Conservation (phyloP, 2,113 vertebrate species). For the Archilochus colubris region DNA sequence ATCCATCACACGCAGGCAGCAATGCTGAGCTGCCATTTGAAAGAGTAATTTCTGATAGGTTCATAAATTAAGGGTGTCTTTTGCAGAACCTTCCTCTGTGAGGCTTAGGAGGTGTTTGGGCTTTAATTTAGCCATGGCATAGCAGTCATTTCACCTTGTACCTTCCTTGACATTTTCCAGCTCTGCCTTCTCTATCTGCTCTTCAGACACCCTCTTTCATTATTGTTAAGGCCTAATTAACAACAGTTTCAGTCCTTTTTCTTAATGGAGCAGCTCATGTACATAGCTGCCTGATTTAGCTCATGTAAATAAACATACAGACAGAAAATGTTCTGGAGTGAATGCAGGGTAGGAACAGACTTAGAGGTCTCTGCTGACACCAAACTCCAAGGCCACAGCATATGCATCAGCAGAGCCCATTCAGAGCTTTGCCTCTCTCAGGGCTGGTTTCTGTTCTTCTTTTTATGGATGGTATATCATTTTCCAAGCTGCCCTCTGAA, state of each 20-base stretch:
- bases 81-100: neutral
- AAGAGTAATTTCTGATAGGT: neutral
- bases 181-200: neutral
- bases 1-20: neutral
- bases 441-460: neutral
- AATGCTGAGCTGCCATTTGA: neutral
- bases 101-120: neutral
- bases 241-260: neutral
- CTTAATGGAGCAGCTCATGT: neutral
- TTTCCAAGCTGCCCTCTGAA: neutral
- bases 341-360: neutral
- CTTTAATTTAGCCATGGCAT: neutral
- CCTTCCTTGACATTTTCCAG: neutral
- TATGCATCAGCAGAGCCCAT: neutral
- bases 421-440: neutral
- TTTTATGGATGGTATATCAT: neutral
- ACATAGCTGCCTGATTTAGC: neutral
- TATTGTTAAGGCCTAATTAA: neutral
- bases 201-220: neutral
- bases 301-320: neutral
- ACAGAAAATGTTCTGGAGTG: neutral
- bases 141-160: neutral
- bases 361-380: neutral
- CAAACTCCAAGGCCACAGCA: fast-evolving
- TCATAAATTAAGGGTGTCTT: neutral